A percentile compares a stretch with the other conserved stretches of the same genome.
phyloP scores from a whole-genome alignment of 2,113 vertebrate genomes.

The Tautogolabrus adspersus region DNA sequence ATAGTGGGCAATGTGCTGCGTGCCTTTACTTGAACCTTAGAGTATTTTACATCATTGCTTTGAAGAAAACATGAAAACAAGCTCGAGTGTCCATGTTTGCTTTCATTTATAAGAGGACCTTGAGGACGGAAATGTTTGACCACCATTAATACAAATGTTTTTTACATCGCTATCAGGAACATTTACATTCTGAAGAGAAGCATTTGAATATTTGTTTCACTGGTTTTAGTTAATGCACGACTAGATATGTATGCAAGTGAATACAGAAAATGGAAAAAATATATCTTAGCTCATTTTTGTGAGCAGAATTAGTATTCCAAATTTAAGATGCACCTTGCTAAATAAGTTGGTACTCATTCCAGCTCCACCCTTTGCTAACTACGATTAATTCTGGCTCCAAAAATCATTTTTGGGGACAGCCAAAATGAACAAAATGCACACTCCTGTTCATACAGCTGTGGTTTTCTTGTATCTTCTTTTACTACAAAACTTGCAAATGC shows the following conservation, averaged over 20 bases:
- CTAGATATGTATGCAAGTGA: no score
- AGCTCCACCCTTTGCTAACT: neutral
- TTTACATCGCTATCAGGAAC: neutral
- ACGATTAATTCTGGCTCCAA: no score
- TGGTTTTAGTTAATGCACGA: neutral
- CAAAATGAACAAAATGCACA: neutral
- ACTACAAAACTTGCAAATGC: neutral
- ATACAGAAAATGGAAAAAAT: no score
- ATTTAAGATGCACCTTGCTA: neutral
- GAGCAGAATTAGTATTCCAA: no score
- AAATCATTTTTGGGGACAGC: no score
- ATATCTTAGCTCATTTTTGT: no score
- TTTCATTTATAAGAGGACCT: slow-evolving; percentile 14
- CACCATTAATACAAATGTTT: neutral
- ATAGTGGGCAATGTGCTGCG: slow-evolving; percentile 42
- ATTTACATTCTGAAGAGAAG: neutral
- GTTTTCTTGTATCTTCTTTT: neutral
- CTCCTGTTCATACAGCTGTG: no score
- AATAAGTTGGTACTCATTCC: neutral
- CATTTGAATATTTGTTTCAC: neutral
- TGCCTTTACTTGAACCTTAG: slow-evolving; percentile 30
- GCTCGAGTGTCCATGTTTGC: slow-evolving; percentile 17
- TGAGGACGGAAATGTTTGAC: neutral
- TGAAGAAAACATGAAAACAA: slow-evolving; percentile 47
- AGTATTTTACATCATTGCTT: slow-evolving; percentile 43